phyloP scores from a whole-genome alignment of 1,140 invertebrate genomes.

The Hyphantria cunea region DNA sequence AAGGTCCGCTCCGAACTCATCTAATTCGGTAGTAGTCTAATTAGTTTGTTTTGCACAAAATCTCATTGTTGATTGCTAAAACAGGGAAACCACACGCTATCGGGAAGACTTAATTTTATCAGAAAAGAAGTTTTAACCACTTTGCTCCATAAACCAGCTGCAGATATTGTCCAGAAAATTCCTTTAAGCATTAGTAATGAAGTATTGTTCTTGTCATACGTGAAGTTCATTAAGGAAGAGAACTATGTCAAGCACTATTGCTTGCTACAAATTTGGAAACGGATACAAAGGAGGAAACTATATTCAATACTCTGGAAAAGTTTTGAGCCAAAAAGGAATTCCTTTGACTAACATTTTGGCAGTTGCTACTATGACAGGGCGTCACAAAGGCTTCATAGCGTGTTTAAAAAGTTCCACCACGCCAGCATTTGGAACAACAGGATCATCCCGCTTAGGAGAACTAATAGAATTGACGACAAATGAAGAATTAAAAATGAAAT shows the following conservation, averaged over 20 bases:
- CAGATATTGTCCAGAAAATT: constrained; percentile 59
- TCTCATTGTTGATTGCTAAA: too few species aligned
- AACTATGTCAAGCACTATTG: constrained; percentile 18
- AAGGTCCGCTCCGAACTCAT: too few species aligned
- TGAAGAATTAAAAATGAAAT: too few species aligned
- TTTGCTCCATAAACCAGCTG: constrained; percentile 51
- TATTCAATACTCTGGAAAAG: constrained; percentile 20
- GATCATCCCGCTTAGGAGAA: constrained; percentile 17
- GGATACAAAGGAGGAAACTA: constrained; percentile 11
- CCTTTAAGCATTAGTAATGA: constrained; percentile 35
- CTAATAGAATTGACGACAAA: constrained; percentile 5
- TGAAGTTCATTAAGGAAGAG: constrained; percentile 6
- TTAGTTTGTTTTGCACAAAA: too few species aligned
- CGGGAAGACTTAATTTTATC: constrained; percentile 54
- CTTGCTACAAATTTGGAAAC: constrained; percentile 13
- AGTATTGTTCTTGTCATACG: constrained; percentile 6
- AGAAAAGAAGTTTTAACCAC: constrained; percentile 31
- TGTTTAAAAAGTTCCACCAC: constrained; percentile 43
- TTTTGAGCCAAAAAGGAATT: constrained; percentile 8
- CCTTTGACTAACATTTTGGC: constrained; percentile 3
- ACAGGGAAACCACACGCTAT: constrained; percentile 1
- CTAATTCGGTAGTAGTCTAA: too few species aligned
- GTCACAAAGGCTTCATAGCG: too few species aligned
- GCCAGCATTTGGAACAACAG: constrained; percentile 50
- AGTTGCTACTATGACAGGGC: constrained; percentile 38